A percentile compares a stretch with the other conserved stretches of the same genome.
These are phyloP conservation scores for Mola mola DNA, from an alignment of 2,113 vertebrate genomes.

Conservation along the genomic window DNA sequence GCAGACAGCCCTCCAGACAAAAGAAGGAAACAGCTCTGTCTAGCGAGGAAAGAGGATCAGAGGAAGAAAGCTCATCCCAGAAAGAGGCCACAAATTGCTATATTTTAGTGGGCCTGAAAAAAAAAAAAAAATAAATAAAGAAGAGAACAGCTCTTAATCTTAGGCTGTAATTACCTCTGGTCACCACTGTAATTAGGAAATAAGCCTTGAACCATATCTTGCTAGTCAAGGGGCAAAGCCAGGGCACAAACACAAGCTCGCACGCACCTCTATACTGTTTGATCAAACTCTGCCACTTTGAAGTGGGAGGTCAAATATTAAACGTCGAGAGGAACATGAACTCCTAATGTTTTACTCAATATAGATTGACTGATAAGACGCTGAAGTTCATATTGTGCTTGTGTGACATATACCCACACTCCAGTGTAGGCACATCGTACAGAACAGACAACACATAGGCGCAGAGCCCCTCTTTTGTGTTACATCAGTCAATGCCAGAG, in stretches of 20 bases:
- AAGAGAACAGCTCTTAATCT: constrained; percentile 78
- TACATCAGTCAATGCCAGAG: too few species aligned
- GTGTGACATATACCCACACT: background rate
- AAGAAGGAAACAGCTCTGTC: background rate
- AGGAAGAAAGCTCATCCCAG: constrained; percentile 68
- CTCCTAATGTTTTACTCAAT: constrained; percentile 22
- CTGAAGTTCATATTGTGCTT: background rate
- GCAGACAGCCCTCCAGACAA: constrained; percentile 6
- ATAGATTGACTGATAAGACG: constrained; percentile 27
- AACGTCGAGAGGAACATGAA: constrained; percentile 42
- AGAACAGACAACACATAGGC: too few species aligned
- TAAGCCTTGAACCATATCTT: constrained; percentile 73
- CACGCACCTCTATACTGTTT: constrained; percentile 19
- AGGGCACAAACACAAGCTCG: constrained; percentile 3
- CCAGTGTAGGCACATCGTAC: too few species aligned
- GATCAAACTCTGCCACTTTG: constrained; percentile 45
- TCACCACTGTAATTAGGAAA: constrained; percentile 81
- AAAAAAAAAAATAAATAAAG: constrained; percentile 73
- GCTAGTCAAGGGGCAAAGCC: constrained; percentile 47
- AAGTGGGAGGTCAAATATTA: constrained; percentile 54
- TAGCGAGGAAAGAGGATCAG: constrained; percentile 31
- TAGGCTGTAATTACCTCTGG: constrained; percentile 83
- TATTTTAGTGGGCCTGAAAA: constrained; percentile 73
- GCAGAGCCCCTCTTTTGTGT: too few species aligned
- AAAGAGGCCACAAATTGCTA: constrained; percentile 78